Percentiles rank a stretch among this genome's conserved stretches.
These are phyloP conservation scores for Oryzias curvinotus DNA, from an alignment of 2,113 vertebrate species.

Conservation along the genomic window DNA sequence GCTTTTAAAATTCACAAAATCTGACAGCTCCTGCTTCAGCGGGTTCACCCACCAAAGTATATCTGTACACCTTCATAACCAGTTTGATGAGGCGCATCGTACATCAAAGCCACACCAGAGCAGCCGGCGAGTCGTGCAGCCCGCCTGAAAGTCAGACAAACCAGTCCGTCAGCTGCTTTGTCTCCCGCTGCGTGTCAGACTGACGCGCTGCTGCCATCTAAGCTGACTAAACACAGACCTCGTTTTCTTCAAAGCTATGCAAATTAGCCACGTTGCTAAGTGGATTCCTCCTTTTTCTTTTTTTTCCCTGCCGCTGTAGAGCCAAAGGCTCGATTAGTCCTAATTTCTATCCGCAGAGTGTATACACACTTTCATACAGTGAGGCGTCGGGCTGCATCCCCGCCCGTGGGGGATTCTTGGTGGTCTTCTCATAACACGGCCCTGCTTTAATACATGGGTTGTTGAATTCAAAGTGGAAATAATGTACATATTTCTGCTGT, in stretches of 20 bases:
- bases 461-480: slow-evolving; percentile 55
- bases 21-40: slow-evolving; percentile 22
- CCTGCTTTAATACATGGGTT: slow-evolving; percentile 41
- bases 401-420: slow-evolving; percentile 31
- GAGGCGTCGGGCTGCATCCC: slow-evolving; percentile 1
- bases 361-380: slow-evolving; percentile 44
- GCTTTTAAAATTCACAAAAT: slow-evolving; percentile 22
- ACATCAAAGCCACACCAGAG: slow-evolving; percentile 43
- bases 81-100: slow-evolving; percentile 30
- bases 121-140: slow-evolving; percentile 38
- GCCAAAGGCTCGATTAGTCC: slow-evolving; percentile 53
- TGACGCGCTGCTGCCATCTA: slow-evolving; percentile 51
- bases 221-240: slow-evolving; percentile 55
- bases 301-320: slow-evolving; percentile 10
- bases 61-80: slow-evolving; percentile 19
- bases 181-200: slow-evolving; percentile 50
- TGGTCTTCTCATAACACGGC: slow-evolving; percentile 52
- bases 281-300: slow-evolving; percentile 44
- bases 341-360: slow-evolving; percentile 49
- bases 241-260: slow-evolving; percentile 66
- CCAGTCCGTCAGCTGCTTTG: slow-evolving; percentile 47
- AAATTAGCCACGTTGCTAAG: slow-evolving; percentile 68
- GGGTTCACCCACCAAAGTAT: slow-evolving; percentile 18
- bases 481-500: slow-evolving; percentile 32
- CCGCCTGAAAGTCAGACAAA: slow-evolving; percentile 39